Percentiles rank a stretch among this genome's conserved stretches.
Conservation (phyloP, 2,113 vertebrate species). For the Xyrauchen texanus region DNA sequence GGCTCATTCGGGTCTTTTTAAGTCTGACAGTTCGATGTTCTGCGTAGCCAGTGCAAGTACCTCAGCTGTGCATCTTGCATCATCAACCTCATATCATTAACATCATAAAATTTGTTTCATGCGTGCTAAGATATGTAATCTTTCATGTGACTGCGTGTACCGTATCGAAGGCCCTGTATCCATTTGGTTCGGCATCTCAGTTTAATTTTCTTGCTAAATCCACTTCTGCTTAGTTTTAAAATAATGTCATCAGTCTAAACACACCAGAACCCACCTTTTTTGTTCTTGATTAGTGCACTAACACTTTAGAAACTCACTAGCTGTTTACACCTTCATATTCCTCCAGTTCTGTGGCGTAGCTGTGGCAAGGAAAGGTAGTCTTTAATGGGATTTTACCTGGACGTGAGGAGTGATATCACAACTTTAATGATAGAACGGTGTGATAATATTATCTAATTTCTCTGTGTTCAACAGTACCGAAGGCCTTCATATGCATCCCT, state of each 20-base stretch:
- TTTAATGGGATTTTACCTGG: constrained; percentile 63
- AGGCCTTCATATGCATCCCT: constrained; percentile 31
- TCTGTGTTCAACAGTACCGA: constrained; percentile 57
- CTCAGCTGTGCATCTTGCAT: too few relatives aligned
- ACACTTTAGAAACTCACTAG: constrained; percentile 54
- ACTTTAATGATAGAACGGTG: constrained; percentile 58
- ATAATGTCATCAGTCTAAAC: neutral
- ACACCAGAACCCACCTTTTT: neutral
- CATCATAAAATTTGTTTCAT: too few relatives aligned
- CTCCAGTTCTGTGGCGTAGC: constrained; percentile 24
- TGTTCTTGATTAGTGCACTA: neutral
- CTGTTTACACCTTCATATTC: constrained; percentile 53
- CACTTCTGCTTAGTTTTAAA: neutral
- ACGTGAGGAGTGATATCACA: constrained; percentile 59
- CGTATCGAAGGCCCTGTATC: too few relatives aligned
- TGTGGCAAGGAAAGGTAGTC: constrained; percentile 52
- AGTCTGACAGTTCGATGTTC: too few relatives aligned
- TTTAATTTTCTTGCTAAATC: neutral
- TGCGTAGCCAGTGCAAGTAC: too few relatives aligned
- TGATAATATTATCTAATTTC: constrained; percentile 67
- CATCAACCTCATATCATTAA: too few relatives aligned
- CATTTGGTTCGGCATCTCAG: too few relatives aligned
- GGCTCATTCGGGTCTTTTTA: too few relatives aligned
- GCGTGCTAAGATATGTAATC: too few relatives aligned
- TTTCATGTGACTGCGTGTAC: too few relatives aligned